Base-by-base conservation (phyloP, 1,140 invertebrate species). In the Euwallacea fornicatus region DNA sequence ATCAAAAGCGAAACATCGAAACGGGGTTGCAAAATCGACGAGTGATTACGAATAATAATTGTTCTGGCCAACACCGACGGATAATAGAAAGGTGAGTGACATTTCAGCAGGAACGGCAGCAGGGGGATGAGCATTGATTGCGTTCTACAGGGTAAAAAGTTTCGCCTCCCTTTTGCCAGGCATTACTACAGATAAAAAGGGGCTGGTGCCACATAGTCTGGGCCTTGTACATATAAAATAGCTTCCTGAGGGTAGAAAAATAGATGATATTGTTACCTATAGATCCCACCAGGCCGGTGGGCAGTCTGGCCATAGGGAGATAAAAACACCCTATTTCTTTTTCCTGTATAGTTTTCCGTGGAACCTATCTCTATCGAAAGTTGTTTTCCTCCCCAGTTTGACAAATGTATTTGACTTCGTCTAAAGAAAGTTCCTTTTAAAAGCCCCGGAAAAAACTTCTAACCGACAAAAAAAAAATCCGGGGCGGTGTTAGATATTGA, bases 261-360 rank as follows among this genome's bases (percentile, higher is more conserved):
- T 73, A 71, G 74, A 76, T 76, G 76, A 77, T 77, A 77, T 77
- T 76, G 76, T 77, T 77, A 77, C 76, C 76, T 77, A 75, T 61
- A 73, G 66, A 72, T 61, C 67, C 65, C 73, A 62, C 61, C 73
- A 62, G 74, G 68, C 74, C 74, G 73, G 74, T 73, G 75, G 73
- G 47, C 74, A 72, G 72, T 56, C 65, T 62, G 68, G 66, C 59
- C 71, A n/a, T 69, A 71, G 71, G 72, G 69, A 71, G 73, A 76
- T 77, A 77, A 75, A 75, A 67, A 69, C 71, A 67, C 71, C 66
- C 66, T 58, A 46, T 56, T 62, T 63, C 67, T 58, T 66, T 42
- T 76, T 64, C 58, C 60, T 69, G 62, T 69, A 71, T 63, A 72
- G 56, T 67, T 66, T 72, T 65, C 64, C 42, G 50, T 16, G 56